Conservation (phyloP, 2,113 vertebrate genomes). For the Tachysurus vachellii region DNA sequence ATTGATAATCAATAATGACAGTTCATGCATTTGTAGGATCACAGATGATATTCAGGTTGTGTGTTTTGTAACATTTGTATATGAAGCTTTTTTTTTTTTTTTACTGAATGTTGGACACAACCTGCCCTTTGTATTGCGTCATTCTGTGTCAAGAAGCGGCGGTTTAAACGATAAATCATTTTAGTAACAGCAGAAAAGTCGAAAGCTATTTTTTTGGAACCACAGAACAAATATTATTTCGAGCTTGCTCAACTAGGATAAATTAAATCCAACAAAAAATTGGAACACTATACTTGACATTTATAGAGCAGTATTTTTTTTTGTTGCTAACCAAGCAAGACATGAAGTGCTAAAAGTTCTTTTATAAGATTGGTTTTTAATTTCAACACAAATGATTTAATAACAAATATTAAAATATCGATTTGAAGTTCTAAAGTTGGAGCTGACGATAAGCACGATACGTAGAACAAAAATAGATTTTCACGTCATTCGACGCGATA, state of each 20-base stretch:
- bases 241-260: not conserved
- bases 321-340: not conserved
- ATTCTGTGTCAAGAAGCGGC: not conserved
- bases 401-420: not conserved
- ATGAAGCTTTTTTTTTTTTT: not conserved
- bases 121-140: not conserved
- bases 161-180: not conserved
- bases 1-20: not conserved
- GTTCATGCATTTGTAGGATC: not conserved
- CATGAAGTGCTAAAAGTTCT: not conserved
- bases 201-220: slow-evolving; percentile 10
- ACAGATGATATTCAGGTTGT: not conserved
- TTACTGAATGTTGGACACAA: not conserved
- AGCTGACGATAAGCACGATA: not conserved
- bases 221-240: slow-evolving; percentile 16
- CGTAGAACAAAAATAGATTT: not conserved
- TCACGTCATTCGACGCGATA: not conserved
- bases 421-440: not conserved
- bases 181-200: not conserved
- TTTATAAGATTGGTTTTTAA: slow-evolving; percentile 5
- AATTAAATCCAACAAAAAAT: not conserved
- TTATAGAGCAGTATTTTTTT: slow-evolving; percentile 12
- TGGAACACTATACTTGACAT: not conserved
- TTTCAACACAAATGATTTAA: slow-evolving; percentile 3
- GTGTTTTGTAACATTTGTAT: not conserved